Evolutionary conservation across 2,888 invertebrate species (phyloP).

Genomic region (Ethmia dodecea): DNA sequence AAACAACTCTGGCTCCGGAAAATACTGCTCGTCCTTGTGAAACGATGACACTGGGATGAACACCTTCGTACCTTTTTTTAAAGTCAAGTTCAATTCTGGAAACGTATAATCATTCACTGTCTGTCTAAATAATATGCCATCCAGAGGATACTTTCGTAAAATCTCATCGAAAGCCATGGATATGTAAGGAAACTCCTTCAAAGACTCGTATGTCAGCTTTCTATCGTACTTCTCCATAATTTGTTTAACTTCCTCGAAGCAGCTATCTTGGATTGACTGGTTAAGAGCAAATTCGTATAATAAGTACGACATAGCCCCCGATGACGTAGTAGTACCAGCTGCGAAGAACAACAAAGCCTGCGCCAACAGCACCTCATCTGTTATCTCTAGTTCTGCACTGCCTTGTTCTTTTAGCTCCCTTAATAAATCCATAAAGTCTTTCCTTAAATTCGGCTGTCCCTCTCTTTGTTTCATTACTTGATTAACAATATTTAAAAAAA

Average conservation of each 20-base stretch:
- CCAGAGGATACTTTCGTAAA: constrained; percentile 25
- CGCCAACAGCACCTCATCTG: constrained; percentile 32
- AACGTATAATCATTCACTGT: constrained; percentile 17
- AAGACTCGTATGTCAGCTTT: constrained; percentile 29
- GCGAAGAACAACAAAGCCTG: constrained; percentile 38
- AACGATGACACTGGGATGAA: constrained; percentile 24
- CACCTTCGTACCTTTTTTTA: constrained; percentile 28
- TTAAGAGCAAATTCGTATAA: constrained; percentile 36
- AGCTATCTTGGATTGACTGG: constrained; percentile 31
- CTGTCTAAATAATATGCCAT: constrained; percentile 17
- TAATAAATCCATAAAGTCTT: constrained; percentile 41
- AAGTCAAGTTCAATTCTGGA: constrained; percentile 18
- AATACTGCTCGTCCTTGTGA: constrained; percentile 35
- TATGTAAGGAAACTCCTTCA: constrained; percentile 38
- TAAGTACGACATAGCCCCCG: constrained; percentile 34
- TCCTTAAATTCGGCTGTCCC: constrained; percentile 27
- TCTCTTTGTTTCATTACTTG: constrained; percentile 29
- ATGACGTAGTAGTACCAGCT: constrained; percentile 54
- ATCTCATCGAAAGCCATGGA: constrained; percentile 35
- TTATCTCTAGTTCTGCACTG: constrained; percentile 32
- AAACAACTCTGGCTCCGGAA: constrained; percentile 29
- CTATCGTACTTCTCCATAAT: constrained; percentile 19
- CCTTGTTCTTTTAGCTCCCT: constrained; percentile 35
- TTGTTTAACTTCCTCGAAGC: constrained; percentile 32
- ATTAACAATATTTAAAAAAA: constrained; percentile 24